A percentile compares a stretch with the other conserved stretches of the same genome.
phyloP scores from a whole-genome alignment of 2,888 invertebrate genomes.

The Patella caerulea region DNA sequence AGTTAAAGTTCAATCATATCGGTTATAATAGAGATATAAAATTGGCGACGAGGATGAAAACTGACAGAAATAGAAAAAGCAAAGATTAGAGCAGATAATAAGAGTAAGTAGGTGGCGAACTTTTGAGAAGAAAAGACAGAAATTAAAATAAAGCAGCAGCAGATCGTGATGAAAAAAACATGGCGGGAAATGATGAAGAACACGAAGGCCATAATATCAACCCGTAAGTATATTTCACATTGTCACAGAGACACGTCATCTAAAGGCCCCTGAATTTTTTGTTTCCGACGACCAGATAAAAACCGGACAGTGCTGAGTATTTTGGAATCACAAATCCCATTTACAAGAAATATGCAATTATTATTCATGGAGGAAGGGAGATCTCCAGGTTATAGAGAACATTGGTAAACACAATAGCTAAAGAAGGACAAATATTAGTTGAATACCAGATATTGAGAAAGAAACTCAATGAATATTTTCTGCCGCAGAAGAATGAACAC shows the following conservation, averaged over 20 bases:
- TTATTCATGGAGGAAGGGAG: conserved; percentile 27
- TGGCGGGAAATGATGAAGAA: too few relatives aligned
- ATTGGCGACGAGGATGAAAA: too few relatives aligned
- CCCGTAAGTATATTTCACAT: background rate
- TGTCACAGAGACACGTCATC: conserved; percentile 15
- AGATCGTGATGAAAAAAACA: too few relatives aligned
- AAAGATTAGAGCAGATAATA: too few relatives aligned
- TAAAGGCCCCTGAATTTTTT: conserved; percentile 19
- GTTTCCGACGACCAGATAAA: conserved; percentile 11
- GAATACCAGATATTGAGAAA: conserved; percentile 21
- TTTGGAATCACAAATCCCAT: conserved; percentile 20
- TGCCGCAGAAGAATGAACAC: conserved; percentile 21
- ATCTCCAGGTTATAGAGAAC: conserved; percentile 18
- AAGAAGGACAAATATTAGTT: background rate
- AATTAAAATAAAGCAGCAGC: too few relatives aligned
- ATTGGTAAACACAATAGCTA: conserved; percentile 16
- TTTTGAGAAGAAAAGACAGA: too few relatives aligned
- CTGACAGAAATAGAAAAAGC: too few relatives aligned
- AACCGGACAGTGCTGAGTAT: conserved; percentile 22
- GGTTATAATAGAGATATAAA: too few relatives aligned
- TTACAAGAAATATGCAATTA: conserved; percentile 25
- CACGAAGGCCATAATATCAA: too few relatives aligned
- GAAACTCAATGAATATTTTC: conserved; percentile 29
- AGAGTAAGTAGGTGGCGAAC: too few relatives aligned
- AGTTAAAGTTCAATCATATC: too few relatives aligned